These are phyloP conservation scores for Myiozetetes cayanensis DNA, from an alignment of 2,113 vertebrate species.

Conservation along the genomic window DNA sequence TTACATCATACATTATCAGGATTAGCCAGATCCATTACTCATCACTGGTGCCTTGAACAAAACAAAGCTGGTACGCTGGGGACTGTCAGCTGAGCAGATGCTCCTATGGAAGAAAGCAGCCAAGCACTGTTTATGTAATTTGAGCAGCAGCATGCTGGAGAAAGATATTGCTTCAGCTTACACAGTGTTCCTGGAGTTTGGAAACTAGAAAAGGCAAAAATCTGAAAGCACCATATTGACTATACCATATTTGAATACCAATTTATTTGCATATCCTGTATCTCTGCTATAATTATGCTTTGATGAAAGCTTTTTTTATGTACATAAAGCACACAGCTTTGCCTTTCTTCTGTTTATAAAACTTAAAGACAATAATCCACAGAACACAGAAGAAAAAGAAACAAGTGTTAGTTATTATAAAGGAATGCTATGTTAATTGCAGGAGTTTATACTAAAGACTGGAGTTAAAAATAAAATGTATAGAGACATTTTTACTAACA, in stretches of 20 bases:
- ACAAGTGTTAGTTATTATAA: background rate
- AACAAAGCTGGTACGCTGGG: slow-evolving; percentile 80
- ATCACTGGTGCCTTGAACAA: slow-evolving; percentile 81
- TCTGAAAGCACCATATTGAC: background rate
- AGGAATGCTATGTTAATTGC: background rate
- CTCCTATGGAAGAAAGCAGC: slow-evolving; percentile 70
- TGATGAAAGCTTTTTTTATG: background rate
- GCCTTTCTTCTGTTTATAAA: background rate
- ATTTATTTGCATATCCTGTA: background rate
- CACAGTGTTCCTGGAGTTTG: background rate
- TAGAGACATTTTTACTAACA: background rate
- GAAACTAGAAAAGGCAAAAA: slow-evolving; percentile 2
- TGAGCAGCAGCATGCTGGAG: slow-evolving; percentile 66
- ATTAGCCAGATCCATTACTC: slow-evolving; percentile 86
- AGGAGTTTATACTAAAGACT: background rate
- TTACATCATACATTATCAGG: slow-evolving; percentile 90
- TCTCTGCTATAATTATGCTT: background rate
- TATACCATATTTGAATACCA: background rate
- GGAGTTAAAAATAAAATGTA: background rate
- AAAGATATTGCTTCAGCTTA: slow-evolving; percentile 36
- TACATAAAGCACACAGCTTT: background rate
- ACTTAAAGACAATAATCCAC: background rate
- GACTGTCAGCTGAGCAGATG: slow-evolving; percentile 78
- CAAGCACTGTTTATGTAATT: slow-evolving; percentile 82
- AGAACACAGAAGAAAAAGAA: background rate